phyloP scores from a whole-genome alignment of 2,888 invertebrate species.

The Drosophila yooni region DNA sequence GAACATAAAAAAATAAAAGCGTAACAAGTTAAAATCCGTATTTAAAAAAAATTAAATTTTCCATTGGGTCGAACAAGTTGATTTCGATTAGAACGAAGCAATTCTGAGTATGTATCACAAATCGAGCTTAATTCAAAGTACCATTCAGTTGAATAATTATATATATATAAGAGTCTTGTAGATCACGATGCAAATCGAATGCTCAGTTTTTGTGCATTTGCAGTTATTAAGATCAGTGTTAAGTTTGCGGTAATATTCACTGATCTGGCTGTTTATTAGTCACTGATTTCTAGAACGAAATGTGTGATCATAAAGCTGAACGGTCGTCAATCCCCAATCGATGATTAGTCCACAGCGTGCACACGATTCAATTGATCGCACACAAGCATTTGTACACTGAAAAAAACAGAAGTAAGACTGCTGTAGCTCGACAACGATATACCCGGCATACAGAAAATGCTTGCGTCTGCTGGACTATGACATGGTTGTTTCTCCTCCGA shows the following conservation, averaged over 20 bases:
- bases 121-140: not conserved
- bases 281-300: constrained; percentile 4
- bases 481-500: not conserved
- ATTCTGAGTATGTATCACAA: not conserved
- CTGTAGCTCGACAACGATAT: not conserved
- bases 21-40: not conserved
- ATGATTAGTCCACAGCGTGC: constrained; percentile 20
- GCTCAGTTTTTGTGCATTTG: constrained; percentile 15
- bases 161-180: not conserved
- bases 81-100: not conserved
- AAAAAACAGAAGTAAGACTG: not conserved
- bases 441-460: not conserved
- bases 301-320: constrained; percentile 26
- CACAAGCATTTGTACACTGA: not conserved
- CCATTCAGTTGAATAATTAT: not conserved
- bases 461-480: not conserved
- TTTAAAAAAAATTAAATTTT: not conserved
- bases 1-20: not conserved
- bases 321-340: not conserved
- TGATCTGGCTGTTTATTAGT: not conserved
- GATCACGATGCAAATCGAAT: constrained; percentile 29
- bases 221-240: not conserved
- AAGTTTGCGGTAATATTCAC: not conserved
- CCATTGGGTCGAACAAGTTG: not conserved
- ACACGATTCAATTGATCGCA: constrained; percentile 12